Evolutionary conservation across 2,113 vertebrate species (phyloP).

Genomic region (Neoarius graeffei): DNA sequence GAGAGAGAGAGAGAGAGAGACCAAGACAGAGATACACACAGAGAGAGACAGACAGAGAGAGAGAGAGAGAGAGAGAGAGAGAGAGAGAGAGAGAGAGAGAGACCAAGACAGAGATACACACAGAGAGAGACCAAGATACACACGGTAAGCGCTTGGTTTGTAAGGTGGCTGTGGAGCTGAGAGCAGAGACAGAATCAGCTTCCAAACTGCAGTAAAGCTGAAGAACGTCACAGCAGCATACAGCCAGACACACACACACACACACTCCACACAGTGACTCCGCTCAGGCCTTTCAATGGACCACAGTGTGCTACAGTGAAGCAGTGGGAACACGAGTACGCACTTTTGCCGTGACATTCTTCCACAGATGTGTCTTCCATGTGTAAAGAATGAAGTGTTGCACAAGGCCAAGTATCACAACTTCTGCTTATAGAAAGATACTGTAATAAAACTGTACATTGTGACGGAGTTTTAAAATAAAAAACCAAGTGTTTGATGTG

Average conservation of each 20-base stretch:
- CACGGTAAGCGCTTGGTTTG: background rate
- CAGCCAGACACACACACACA: background rate
- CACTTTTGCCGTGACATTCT: background rate
- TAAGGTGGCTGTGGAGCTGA: background rate
- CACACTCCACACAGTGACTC: slow-evolving; percentile 9
- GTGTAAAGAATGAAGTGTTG: background rate
- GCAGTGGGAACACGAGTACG: background rate
- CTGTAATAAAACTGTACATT: background rate
- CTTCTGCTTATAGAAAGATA: background rate
- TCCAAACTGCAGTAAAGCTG: slow-evolving; percentile 4
- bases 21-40: too few relatives aligned
- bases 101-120: too few relatives aligned
- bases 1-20: too few relatives aligned
- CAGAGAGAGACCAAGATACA: background rate
- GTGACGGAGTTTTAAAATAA: background rate
- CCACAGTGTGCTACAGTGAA: slow-evolving; percentile 8
- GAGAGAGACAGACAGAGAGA: too few relatives aligned
- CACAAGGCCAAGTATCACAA: background rate
- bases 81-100: background rate
- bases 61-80: background rate
- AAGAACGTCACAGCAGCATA: slow-evolving; percentile 3
- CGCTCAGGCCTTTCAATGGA: background rate
- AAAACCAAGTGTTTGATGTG: background rate
- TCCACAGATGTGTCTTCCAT: background rate
- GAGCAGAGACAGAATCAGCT: background rate